phyloP scores from a whole-genome alignment of 1,140 invertebrate genomes.

The Contarinia nasturtii region DNA sequence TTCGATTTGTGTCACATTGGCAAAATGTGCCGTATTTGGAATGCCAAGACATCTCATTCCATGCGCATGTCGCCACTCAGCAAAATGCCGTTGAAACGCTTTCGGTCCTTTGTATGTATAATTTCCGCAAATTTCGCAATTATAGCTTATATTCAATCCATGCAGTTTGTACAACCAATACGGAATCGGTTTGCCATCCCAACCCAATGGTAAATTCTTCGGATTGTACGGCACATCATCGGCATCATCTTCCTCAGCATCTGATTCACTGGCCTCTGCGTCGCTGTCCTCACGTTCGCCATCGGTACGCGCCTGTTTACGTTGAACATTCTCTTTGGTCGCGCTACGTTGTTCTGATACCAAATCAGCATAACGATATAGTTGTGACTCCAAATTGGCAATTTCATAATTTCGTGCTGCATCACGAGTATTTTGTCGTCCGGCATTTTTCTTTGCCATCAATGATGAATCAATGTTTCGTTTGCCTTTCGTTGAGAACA shows the following conservation, averaged over 20 bases:
- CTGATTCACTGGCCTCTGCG: constrained; percentile 73
- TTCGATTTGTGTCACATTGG: constrained; percentile 97
- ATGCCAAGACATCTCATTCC: constrained; percentile 98
- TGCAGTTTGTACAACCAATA: constrained; percentile 99
- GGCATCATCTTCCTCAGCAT: constrained; percentile 78
- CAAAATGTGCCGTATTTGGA: constrained; percentile 99
- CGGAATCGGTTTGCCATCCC: constrained; percentile 99
- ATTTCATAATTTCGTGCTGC: constrained; percentile 62
- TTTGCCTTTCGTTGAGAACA: constrained; percentile 92
- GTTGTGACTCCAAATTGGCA: constrained; percentile 69
- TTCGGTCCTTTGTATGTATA: constrained; percentile 98
- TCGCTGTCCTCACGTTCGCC: constrained; percentile 87
- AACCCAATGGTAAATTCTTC: constrained; percentile 95
- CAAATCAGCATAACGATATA: constrained; percentile 70
- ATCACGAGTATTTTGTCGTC: constrained; percentile 44
- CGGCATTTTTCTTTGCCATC: constrained; percentile 63
- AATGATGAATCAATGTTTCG: constrained; percentile 74
- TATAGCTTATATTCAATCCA: constrained; percentile 96
- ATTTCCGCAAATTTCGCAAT: constrained; percentile 99
- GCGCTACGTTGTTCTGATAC: constrained; percentile 66
- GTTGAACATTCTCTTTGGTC: constrained; percentile 95
- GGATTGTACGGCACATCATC: constrained; percentile 97
- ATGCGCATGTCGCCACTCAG: constrained; percentile 98
- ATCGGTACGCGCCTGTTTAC: constrained; percentile 92
- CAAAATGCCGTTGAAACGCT: constrained; percentile 98